Evolutionary conservation across 2,888 invertebrate genomes (phyloP).

Genomic region (Hypselothyrea guttata): DNA sequence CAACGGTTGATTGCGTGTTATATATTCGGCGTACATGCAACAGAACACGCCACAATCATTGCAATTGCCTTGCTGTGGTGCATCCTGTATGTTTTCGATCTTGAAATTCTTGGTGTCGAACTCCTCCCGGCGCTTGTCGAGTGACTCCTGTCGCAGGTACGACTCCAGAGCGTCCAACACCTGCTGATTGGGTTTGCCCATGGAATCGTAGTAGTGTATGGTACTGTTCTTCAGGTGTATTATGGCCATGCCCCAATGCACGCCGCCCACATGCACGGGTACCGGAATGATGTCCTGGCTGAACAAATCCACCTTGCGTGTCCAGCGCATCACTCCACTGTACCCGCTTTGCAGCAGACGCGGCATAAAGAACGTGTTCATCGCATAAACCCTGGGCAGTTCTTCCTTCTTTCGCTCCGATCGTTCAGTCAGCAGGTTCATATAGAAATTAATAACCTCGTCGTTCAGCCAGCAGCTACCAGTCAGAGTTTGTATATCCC

Average conservation of each 20-base stretch:
- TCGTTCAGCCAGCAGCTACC: slow-evolving; percentile 98
- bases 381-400: slow-evolving; percentile 90
- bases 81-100: slow-evolving; percentile 87
- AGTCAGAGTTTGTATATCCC: slow-evolving; percentile 91
- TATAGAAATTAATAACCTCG: slow-evolving; percentile 97
- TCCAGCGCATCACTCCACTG: slow-evolving; percentile 93
- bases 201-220: slow-evolving; percentile 95
- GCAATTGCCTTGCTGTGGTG: slow-evolving; percentile 98
- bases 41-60: slow-evolving; percentile 99
- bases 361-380: slow-evolving; percentile 98
- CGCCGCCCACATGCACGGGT: slow-evolving; percentile 95
- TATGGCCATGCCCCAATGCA: slow-evolving; percentile 98
- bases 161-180: slow-evolving; percentile 88
- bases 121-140: slow-evolving; percentile 91
- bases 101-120: slow-evolving; percentile 89
- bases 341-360: slow-evolving; percentile 92
- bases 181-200: slow-evolving; percentile 90
- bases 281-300: slow-evolving; percentile 91
- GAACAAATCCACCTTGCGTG: slow-evolving; percentile 91
- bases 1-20: slow-evolving; percentile 88
- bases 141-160: slow-evolving; percentile 92
- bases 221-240: slow-evolving; percentile 89
- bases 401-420: slow-evolving; percentile 84
- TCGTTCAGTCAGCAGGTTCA: slow-evolving; percentile 94
- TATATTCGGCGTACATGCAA: slow-evolving; percentile 97